Evolutionary conservation across 2,888 invertebrate species (phyloP).

Genomic region (Tethea ocularis): DNA sequence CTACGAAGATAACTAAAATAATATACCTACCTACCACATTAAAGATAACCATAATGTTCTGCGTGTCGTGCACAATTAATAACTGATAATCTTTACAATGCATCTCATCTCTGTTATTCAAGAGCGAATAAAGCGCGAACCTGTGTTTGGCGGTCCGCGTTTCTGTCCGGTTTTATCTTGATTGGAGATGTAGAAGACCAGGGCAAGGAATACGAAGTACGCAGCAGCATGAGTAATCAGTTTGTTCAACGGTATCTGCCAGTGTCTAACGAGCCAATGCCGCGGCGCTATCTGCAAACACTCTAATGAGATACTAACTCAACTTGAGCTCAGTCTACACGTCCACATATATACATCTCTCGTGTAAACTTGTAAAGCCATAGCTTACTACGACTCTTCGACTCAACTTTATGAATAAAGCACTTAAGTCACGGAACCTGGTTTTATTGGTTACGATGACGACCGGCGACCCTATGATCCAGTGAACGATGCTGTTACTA

Average conservation of each 20-base stretch:
- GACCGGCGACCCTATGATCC: constrained; percentile 1
- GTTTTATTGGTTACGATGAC: constrained; percentile 2
- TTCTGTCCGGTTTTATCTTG: constrained; percentile 82
- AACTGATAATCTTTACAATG: constrained; percentile 43
- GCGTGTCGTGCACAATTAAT: constrained; percentile 41
- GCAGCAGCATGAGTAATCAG: constrained; percentile 87
- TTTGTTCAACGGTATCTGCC: constrained; percentile 87
- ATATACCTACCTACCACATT: neutral
- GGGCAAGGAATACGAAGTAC: constrained; percentile 86
- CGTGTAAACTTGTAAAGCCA: neutral
- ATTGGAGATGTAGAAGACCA: constrained; percentile 85
- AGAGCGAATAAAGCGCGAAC: constrained; percentile 46
- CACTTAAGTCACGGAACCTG: neutral
- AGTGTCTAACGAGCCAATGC: constrained; percentile 76
- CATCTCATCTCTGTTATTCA: constrained; percentile 43
- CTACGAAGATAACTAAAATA: neutral
- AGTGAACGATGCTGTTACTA: neutral
- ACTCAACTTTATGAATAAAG: neutral
- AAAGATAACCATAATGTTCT: constrained; percentile 15
- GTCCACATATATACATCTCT: constrained; percentile 2
- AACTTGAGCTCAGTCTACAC: constrained; percentile 6
- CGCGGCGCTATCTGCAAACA: constrained; percentile 56
- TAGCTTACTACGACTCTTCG: neutral
- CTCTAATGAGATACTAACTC: constrained; percentile 32
- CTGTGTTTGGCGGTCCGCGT: constrained; percentile 84